Evolutionary conservation across 1,140 invertebrate genomes (phyloP).

Genomic region (Drosophila paulistorum): DNA sequence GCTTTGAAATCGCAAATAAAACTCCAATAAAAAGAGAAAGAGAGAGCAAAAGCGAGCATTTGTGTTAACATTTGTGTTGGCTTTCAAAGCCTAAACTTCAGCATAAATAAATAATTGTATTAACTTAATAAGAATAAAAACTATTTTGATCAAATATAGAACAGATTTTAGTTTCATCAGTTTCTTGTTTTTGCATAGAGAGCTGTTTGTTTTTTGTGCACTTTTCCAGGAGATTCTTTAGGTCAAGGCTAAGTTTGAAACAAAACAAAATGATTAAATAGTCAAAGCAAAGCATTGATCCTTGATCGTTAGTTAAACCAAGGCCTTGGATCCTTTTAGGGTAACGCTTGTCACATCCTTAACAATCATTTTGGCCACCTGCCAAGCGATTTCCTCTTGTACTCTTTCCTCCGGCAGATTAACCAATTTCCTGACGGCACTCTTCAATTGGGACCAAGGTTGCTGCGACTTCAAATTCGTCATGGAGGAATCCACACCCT

Average conservation of each 20-base stretch:
- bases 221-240: background rate
- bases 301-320: background rate
- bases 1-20: too few species aligned
- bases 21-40: background rate
- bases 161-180: background rate
- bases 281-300: background rate
- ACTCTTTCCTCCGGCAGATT: slow-evolving; percentile 92
- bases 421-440: slow-evolving; percentile 91
- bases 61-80: background rate
- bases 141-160: background rate
- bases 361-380: slow-evolving; percentile 97
- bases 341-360: slow-evolving; percentile 95
- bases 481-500: slow-evolving; percentile 87
- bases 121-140: background rate
- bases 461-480: slow-evolving; percentile 83
- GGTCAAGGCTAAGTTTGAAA: slow-evolving; percentile 8
- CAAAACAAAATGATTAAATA: slow-evolving; percentile 5
- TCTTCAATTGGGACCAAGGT: slow-evolving; percentile 84
- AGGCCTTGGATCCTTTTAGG: slow-evolving; percentile 83
- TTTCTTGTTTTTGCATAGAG: background rate
- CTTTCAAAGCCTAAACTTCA: background rate
- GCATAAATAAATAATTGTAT: background rate
- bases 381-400: slow-evolving; percentile 97
- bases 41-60: slow-evolving; percentile 3
- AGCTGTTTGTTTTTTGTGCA: background rate